Conservation (phyloP, 2,888 invertebrate genomes). For the Apantesis nais region DNA sequence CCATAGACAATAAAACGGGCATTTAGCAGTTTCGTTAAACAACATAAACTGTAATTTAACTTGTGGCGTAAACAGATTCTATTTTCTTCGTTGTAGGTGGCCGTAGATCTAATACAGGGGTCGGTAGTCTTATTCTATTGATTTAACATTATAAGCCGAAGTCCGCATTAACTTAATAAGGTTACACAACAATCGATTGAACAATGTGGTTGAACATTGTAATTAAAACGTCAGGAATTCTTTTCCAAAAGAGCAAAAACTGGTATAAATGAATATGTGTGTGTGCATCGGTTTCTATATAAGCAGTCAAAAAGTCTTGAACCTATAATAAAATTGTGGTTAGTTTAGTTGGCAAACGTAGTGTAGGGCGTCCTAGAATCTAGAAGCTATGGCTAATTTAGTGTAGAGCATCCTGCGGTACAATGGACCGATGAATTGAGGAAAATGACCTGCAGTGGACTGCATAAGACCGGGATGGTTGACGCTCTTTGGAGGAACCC, state of each 20-base stretch:
- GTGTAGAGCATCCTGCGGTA: no score
- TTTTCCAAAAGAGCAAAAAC: background rate
- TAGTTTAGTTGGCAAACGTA: no score
- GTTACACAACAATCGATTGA: background rate
- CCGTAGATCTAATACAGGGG: conserved; percentile 6
- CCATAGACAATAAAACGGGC: conserved; percentile 43
- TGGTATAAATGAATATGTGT: background rate
- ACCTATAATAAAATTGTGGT: background rate
- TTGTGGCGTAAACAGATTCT: conserved; percentile 27
- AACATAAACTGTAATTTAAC: conserved; percentile 27
- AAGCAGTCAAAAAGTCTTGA: background rate
- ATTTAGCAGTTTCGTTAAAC: conserved; percentile 32
- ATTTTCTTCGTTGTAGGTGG: conserved; percentile 29
- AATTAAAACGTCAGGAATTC: background rate
- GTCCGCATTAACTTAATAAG: background rate
- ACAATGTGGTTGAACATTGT: background rate
- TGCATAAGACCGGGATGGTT: no score
- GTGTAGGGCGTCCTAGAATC: no score
- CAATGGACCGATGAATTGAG: no score
- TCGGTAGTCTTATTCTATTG: background rate
- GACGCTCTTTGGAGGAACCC: no score
- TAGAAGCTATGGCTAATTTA: no score
- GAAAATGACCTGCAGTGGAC: no score
- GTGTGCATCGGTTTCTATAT: background rate
- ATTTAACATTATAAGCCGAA: background rate